Evolutionary conservation across 2,888 invertebrate species (phyloP), one percentile per base, ranked within the genome.

Genomic region (Microctonus aethiopoides): DNA sequence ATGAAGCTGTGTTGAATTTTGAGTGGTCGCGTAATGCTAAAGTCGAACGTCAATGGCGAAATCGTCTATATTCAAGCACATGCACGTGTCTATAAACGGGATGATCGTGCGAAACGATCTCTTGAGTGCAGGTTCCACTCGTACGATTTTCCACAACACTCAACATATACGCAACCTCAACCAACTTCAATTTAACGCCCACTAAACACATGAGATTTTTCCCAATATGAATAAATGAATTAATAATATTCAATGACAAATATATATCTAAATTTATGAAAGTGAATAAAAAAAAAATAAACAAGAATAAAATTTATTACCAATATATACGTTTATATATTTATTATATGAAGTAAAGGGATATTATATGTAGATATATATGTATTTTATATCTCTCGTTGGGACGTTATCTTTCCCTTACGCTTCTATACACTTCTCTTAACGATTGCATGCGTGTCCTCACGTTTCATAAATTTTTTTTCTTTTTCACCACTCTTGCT

Each of bases 21-120:
- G 46, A 62, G 62, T 46, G 62, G 62, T 41, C 46, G 39, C 36
- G 61, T 20, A 36, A 20, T 24, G 26, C 46, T 16, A 41, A 52
- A 63, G 51, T 51, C 62, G 46, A 62, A 63, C 52, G 63, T 63
- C 63, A 63, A 63, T 63, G 32, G 34, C 34, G n/a, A 13, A 63
- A 34, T 63, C 52, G 32, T 63, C 63, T 29, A 34, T 39, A 24
- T 20, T n/a, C 34, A 16, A 1, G 16, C 46, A 46, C 16, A 46
- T 46, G 52, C 63, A 63, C 63, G 63, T 63, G 63, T 34, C 63
- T 32, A 52, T 63, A 52, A 63, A 63, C 52, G 52, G 34, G 52
- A 52, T 63, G 51, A 54, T 32, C 32, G 63, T 63, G 29, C 62
- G 29, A 62, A 62, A 63, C 52, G 34, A 20, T 63, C 52, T 63